Conservation (phyloP, 2,113 vertebrate species). For the Sorex fumeus region DNA sequence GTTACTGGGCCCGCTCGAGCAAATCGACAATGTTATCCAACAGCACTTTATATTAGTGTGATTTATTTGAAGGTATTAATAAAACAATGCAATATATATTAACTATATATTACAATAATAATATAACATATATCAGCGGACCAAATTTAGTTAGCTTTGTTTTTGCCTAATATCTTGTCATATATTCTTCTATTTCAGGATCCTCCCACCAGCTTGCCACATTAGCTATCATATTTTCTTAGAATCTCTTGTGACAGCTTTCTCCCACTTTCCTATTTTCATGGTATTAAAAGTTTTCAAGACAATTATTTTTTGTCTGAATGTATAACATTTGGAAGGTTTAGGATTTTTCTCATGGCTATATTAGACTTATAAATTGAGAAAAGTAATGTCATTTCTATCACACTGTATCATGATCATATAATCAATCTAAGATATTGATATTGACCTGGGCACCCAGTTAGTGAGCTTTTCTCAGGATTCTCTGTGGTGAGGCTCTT, state of each 20-base stretch:
- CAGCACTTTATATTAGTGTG: not conserved
- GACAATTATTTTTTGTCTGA: not conserved
- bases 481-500: not conserved
- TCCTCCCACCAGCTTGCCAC: not conserved
- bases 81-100: not conserved
- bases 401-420: not conserved
- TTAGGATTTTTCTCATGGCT: not conserved
- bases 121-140: too few species aligned
- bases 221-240: not conserved
- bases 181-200: not conserved
- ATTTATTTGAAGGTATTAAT: not conserved
- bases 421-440: too few species aligned
- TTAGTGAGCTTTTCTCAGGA: not conserved
- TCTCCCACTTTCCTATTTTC: not conserved
- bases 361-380: not conserved
- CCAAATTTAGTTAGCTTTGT: not conserved
- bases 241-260: not conserved
- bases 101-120: not conserved
- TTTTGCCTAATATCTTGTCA: not conserved
- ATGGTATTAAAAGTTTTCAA: not conserved
- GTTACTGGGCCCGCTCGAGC: too few species aligned
- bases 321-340: not conserved
- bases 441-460: not conserved
- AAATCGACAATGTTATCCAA: too few species aligned
- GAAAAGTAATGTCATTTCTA: not conserved